phyloP scores from a whole-genome alignment of 2,113 vertebrate genomes.

The Amazona vittata region DNA sequence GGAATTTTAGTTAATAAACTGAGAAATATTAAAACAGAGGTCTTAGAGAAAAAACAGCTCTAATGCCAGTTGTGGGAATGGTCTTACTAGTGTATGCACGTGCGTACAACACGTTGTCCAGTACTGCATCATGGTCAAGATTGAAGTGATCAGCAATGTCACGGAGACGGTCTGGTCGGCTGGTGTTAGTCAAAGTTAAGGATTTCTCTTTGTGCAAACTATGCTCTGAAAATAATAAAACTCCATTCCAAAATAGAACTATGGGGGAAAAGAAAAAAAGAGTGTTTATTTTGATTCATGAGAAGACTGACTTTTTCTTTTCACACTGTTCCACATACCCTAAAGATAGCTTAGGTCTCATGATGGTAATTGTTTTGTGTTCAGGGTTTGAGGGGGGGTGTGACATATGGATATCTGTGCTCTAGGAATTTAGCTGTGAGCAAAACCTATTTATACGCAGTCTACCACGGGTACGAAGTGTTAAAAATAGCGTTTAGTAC shows the following conservation, averaged over 20 bases:
- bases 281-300: neutral
- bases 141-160: slow-evolving; percentile 94
- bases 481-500: slow-evolving; percentile 2
- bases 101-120: slow-evolving; percentile 97
- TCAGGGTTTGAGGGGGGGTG: neutral
- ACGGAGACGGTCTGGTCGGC: slow-evolving; percentile 93
- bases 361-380: neutral
- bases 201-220: slow-evolving; percentile 14
- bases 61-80: neutral
- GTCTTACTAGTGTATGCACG: slow-evolving; percentile 94
- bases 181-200: slow-evolving; percentile 74
- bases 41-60: neutral
- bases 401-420: neutral
- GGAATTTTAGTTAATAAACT: neutral
- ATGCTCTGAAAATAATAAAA: neutral
- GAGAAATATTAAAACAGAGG: neutral
- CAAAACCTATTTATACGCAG: slow-evolving; percentile 28
- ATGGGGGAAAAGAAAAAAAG: neutral
- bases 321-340: neutral
- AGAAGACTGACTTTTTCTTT: slow-evolving; percentile 15
- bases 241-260: neutral
- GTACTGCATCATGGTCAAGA: slow-evolving; percentile 91
- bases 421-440: slow-evolving; percentile 3
- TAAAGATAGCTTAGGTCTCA: neutral
- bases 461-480: neutral